Base-by-base conservation (phyloP, 2,888 invertebrate species). In the Iphiclides podalirius region DNA sequence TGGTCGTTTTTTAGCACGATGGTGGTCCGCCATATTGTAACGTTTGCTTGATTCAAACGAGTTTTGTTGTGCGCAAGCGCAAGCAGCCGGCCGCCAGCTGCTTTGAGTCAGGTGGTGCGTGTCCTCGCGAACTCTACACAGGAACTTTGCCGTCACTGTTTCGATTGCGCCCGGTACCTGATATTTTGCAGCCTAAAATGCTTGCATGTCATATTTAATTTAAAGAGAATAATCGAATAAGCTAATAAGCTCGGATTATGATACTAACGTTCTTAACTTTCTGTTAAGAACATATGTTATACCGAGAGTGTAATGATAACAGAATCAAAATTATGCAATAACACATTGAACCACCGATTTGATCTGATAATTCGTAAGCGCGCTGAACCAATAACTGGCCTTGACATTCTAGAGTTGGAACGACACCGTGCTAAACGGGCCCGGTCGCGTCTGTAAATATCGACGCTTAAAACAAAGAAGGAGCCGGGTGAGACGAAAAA, bases 41-140 rank as follows among this genome's bases (percentile, higher is more conserved):
- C 72, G 77, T 75, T 55, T 57, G 63, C 57, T 70, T 82, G 78
- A 77, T 77, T 64, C 69, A 84, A 86, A 87, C 86, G 64, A 80
- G 86, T 86, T 87, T 83, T 63, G 75, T 73, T 70, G 72, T 72
- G 72, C 72, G 71, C 78, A 75, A 69, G 71, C 76, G 75, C 74
- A 75, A 70, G 65, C 75, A 73, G 74, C 79, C 82, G 83, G 78
- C 78, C 67, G 82, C 75, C 85, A 84, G 81, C 84, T 85, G 84
- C 64, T 74, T 75, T 68, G 67, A 72, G 82, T 86, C 86, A 85
- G 85, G 83, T 86, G 86, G 79, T 79, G 70, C 66, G 79, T 72
- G 78, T 75, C 79, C 78, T 79, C 74, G 77, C 66, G 59, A 70
- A 67, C 65, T 63, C 68, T 61, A 70, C 70, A 68, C 71, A 72